Conservation (phyloP, 2,797 vertebrate genomes). For the Lemur catta region DNA sequence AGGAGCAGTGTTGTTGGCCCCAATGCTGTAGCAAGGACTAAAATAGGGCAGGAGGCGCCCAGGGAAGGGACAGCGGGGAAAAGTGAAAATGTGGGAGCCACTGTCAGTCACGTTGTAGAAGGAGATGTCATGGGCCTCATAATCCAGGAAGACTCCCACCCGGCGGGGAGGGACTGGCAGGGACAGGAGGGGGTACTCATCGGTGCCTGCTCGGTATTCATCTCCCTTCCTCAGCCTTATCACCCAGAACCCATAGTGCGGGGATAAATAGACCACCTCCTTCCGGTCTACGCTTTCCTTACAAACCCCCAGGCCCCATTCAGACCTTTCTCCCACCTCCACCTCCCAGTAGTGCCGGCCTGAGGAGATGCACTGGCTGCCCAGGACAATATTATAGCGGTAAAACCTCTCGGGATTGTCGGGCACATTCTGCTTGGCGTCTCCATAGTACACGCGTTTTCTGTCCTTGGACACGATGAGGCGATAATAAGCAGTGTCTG, state of each 20-base stretch:
- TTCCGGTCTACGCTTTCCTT: conserved; percentile 83
- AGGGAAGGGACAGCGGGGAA: conserved; percentile 81
- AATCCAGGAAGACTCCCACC: conserved; percentile 88
- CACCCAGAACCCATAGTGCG: conserved; percentile 88
- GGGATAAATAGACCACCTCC: conserved; percentile 86
- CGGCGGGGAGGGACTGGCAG: conserved; percentile 74
- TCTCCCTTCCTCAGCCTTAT: conserved; percentile 85
- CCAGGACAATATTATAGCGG: conserved; percentile 56
- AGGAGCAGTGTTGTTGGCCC: conserved; percentile 78
- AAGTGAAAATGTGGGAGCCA: conserved; percentile 86
- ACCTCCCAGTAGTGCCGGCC: conserved; percentile 71
- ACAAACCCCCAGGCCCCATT: conserved; percentile 85
- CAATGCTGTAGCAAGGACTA: conserved; percentile 87
- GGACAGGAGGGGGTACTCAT: conserved; percentile 85
- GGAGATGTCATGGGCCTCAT: conserved; percentile 85
- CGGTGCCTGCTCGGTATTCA: conserved; percentile 87
- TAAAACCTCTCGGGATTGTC: conserved; percentile 56
- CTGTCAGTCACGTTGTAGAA: conserved; percentile 87
- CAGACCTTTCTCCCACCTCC: conserved; percentile 63
- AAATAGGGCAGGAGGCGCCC: conserved; percentile 87
- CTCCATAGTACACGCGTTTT: conserved; percentile 51
- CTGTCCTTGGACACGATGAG: conserved; percentile 56
- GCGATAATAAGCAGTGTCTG: conserved; percentile 49
- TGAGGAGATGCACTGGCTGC: conserved; percentile 47
- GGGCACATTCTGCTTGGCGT: conserved; percentile 43